phyloP scores from a whole-genome alignment of 2,797 vertebrate genomes.

The Paguma larvata region DNA sequence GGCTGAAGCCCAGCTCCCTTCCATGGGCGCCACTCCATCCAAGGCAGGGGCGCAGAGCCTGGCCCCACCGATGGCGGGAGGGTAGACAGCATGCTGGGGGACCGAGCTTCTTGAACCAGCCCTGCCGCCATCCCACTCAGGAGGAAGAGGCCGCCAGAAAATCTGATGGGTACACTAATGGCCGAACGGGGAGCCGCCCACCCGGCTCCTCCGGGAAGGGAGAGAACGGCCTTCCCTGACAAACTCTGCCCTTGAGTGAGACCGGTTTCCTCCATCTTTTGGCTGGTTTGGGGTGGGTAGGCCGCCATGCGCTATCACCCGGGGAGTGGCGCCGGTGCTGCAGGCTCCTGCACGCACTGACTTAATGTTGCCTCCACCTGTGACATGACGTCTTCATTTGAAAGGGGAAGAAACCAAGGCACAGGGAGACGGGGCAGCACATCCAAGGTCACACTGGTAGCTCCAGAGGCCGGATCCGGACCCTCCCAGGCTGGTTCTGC shows the following conservation, averaged over 20 bases:
- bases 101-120: too few relatives aligned
- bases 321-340: neutral
- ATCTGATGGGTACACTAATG: fast-evolving
- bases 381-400: neutral
- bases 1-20: neutral
- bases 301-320: neutral
- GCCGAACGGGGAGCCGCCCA: fast-evolving
- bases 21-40: neutral
- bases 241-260: neutral
- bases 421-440: fast-evolving
- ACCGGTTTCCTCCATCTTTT: neutral
- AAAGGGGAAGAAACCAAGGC: neutral
- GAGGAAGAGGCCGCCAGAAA: neutral
- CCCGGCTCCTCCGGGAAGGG: too few relatives aligned
- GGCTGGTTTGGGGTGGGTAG: too few relatives aligned
- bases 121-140: neutral
- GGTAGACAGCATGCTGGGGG: neutral
- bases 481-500: neutral
- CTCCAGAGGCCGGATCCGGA: neutral
- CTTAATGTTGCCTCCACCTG: neutral
- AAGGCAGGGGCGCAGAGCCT: neutral
- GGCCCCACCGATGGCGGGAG: fast-evolving
- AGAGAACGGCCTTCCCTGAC: neutral
- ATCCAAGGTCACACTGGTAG: neutral
- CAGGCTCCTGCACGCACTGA: neutral